These are phyloP conservation scores for Drosophila serrata DNA, from an alignment of 1,140 invertebrate species.

Conservation along the genomic window DNA sequence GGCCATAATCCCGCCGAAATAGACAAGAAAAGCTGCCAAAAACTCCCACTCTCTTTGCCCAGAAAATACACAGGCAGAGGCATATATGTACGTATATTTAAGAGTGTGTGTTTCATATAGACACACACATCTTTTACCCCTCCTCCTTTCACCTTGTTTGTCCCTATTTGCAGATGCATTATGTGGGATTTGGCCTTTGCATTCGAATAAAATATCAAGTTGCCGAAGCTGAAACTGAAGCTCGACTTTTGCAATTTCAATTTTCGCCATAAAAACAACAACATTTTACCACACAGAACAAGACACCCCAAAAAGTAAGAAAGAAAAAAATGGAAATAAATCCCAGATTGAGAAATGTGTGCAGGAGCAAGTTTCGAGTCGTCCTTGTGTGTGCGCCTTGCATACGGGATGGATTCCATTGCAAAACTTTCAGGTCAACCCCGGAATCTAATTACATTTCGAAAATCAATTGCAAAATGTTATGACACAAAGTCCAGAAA, in stretches of 20 bases:
- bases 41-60: conserved; percentile 19
- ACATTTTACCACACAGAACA: conserved; percentile 8
- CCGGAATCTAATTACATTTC: conserved; percentile 42
- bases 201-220: conserved; percentile 81
- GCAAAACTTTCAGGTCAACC: conserved; percentile 19
- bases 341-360: conserved; percentile 35
- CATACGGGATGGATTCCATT: background rate
- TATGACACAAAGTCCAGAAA: conserved; percentile 23
- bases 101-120: background rate
- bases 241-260: conserved; percentile 73
- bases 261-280: conserved; percentile 48
- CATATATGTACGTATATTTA: background rate
- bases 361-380: conserved; percentile 10
- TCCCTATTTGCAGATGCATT: conserved; percentile 73
- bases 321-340: conserved; percentile 34
- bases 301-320: background rate
- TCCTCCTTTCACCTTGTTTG: conserved; percentile 12
- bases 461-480: conserved; percentile 34
- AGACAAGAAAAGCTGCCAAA: conserved; percentile 70
- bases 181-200: conserved; percentile 72
- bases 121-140: conserved; percentile 4
- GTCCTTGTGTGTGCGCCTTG: background rate
- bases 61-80: conserved; percentile 5
- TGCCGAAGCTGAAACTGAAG: conserved; percentile 40
- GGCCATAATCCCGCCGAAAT: conserved; percentile 65